phyloP scores from a whole-genome alignment of 2,797 vertebrate genomes.

The Malacoctenus gilli region DNA sequence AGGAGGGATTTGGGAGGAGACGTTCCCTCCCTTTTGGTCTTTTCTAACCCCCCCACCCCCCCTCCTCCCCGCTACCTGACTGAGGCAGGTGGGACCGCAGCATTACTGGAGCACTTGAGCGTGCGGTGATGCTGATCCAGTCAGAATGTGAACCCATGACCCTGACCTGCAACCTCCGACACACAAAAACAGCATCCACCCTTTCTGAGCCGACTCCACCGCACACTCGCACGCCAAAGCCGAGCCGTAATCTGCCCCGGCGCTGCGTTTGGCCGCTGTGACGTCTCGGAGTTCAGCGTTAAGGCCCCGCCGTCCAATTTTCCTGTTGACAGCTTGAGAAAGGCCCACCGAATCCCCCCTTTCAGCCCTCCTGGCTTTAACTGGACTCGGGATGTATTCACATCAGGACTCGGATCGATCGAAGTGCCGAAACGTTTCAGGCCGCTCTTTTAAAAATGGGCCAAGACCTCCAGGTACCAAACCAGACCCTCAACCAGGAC shows the following conservation, averaged over 20 bases:
- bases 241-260: constrained; percentile 57
- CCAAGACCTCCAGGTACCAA: too few species aligned
- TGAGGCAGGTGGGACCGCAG: constrained; percentile 58
- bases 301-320: constrained; percentile 26
- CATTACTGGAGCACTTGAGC: constrained; percentile 70
- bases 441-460: too few species aligned
- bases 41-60: too few species aligned
- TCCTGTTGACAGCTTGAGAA: constrained; percentile 43
- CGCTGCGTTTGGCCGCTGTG: constrained; percentile 41
- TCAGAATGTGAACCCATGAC: constrained; percentile 76
- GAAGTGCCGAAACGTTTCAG: too few species aligned
- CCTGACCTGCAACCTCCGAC: constrained; percentile 60
- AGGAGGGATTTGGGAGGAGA: constrained; percentile 58
- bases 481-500: too few species aligned
- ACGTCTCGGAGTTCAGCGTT: constrained; percentile 27
- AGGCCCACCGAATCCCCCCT: constrained; percentile 10
- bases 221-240: constrained; percentile 51
- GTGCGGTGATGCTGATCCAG: constrained; percentile 67
- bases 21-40: constrained; percentile 1
- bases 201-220: constrained; percentile 49
- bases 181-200: constrained; percentile 57
- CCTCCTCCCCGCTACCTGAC: constrained; percentile 33
- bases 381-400: too few species aligned
- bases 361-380: not conserved
- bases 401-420: too few species aligned